phyloP scores from a whole-genome alignment of 2,113 vertebrate genomes.

The Zosterops pallidus region DNA sequence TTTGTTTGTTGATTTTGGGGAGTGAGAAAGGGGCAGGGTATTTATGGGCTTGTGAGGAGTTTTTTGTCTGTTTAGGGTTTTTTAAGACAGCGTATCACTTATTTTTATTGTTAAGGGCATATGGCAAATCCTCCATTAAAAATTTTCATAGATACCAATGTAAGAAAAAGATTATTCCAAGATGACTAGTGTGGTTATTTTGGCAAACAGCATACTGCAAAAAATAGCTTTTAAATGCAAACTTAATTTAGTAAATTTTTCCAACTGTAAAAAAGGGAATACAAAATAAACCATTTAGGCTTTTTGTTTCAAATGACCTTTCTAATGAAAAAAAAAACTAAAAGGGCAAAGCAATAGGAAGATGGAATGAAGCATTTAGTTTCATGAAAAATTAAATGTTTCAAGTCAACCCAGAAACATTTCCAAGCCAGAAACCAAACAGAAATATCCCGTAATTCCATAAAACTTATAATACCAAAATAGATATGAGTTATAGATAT shows the following conservation, averaged over 20 bases:
- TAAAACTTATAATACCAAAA: background rate
- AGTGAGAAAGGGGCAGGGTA: background rate
- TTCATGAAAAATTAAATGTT: constrained; percentile 32
- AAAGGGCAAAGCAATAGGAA: constrained; percentile 44
- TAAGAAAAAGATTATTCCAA: background rate
- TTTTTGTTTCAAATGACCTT: constrained; percentile 40
- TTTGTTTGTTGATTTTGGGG: background rate
- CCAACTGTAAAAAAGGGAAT: background rate
- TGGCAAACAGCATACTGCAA: background rate
- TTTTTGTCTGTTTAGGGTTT: background rate
- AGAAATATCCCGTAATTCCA: background rate
- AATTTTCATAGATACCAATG: background rate
- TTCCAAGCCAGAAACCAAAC: constrained; percentile 46
- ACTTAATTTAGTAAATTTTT: background rate
- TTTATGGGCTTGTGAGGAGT: background rate
- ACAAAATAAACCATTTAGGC: constrained; percentile 1
- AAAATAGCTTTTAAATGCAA: background rate
- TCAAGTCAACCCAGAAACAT: constrained; percentile 19
- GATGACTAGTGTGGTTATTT: background rate
- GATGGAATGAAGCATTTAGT: constrained; percentile 24
- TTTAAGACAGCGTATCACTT: background rate
- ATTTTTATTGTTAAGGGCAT: background rate
- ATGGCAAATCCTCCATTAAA: background rate
- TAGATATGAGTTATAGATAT: background rate
- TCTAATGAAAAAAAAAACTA: background rate